Base-by-base conservation (phyloP, 1,140 invertebrate species). In the Zeugodacus cucurbitae region DNA sequence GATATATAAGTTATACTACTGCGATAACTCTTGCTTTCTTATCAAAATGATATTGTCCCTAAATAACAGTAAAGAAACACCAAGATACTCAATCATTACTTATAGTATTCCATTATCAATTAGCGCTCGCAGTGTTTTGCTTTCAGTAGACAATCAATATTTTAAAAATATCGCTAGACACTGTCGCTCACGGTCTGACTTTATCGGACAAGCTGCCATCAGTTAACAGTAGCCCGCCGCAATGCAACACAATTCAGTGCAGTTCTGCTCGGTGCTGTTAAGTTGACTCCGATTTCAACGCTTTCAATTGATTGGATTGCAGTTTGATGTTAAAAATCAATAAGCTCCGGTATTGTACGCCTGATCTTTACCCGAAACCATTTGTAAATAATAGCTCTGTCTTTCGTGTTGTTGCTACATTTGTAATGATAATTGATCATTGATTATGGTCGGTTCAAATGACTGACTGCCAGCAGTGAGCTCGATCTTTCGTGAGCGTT, bases 401-500 rank as follows among this genome's bases (percentile, higher is more conserved):
- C 22, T 29, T 41, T 70, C n/a, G 29, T 54, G n/a, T 70, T 32
- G 64, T 74, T 74, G 70, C 37, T 74, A 29, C 34, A 29, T 34
- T 82, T 82, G n/a, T 26, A 82, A 82, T 48, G 74, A 82, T 82
- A 82, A 82, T 82, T 41, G 48, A 82, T 82, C 74, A 82, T 29
- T 82, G 74, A 82, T 82, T 82, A 82, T 82, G 41, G 41, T 41
- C 74, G 41, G n/a, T 26, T n/a, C 22, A 54, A 82, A 82, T 82
- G 74, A 82, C 41, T 82, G 74, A 82, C 74, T 48, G 41, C 41
- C 41, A 29, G 32, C 44, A n/a, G n/a, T 4, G 0, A 26, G 58
- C 10, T 22, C 58, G 58, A n/a, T 62, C 58, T 22, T 54, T 62
- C 64, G 32, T 70, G 64, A 4, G 7, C 44, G 37, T n/a, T n/a